Conservation (phyloP, 2,797 vertebrate species). For the Sebastolobus altivelis region DNA sequence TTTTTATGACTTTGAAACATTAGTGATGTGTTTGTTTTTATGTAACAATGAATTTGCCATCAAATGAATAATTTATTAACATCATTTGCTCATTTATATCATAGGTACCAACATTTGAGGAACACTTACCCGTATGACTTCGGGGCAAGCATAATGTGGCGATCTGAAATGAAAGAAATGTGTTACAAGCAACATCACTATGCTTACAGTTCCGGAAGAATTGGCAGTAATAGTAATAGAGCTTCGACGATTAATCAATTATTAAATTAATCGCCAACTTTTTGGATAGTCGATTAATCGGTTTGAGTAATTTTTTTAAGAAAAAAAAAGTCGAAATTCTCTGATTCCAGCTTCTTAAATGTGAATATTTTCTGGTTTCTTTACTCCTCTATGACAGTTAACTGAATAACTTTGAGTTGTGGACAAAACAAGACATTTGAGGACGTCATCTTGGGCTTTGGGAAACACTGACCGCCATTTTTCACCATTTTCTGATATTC, state of each 20-base stretch:
- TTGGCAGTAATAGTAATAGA: not conserved
- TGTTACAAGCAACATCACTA: slow-evolving; percentile 12
- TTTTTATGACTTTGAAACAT: slow-evolving; percentile 18
- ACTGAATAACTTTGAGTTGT: no score
- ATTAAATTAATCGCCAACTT: no score
- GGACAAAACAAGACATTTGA: no score
- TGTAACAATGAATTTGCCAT: slow-evolving; percentile 5
- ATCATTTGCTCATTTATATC: slow-evolving; percentile 31
- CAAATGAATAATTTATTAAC: slow-evolving; percentile 13
- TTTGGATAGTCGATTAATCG: no score
- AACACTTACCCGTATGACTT: slow-evolving; percentile 95
- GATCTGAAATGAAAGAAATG: slow-evolving; percentile 86
- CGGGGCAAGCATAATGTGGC: slow-evolving; percentile 98
- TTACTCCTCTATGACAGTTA: no score
- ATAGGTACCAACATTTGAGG: slow-evolving; percentile 10
- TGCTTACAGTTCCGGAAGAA: not conserved
- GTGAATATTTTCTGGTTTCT: no score
- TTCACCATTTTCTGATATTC: no score
- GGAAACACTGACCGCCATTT: no score
- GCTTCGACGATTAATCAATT: rapidly evolving
- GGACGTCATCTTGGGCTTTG: no score
- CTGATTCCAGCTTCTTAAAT: no score
- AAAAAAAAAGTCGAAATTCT: no score
- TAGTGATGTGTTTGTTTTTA: not conserved
- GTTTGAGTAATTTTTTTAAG: no score